Evolutionary conservation across 37 sponge, comb jelly and placozoan genomes (phyloP), one percentile per base, ranked within the genome.

Genomic region (Haliclona indistincta): DNA sequence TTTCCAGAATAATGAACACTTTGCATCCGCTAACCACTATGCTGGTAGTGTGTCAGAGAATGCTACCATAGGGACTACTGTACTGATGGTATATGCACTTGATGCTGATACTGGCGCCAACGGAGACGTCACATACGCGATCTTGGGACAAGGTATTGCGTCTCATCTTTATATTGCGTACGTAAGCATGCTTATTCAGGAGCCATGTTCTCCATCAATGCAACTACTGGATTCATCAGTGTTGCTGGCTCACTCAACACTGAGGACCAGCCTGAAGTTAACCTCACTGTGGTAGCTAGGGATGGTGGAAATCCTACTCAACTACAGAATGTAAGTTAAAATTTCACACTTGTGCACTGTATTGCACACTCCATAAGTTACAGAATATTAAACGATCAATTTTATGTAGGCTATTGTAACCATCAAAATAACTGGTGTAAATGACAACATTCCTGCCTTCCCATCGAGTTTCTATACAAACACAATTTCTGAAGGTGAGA

Each of bases 381-480:
- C 28, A 29, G 56, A 3, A 6, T 28, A 6, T 28, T 28, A 6
- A 55, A 55, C 28, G 4, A 64, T 35, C 36, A 35, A 22, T 36
- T 35, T 38, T 17, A 10, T 28, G 1, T 47, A 70, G 71, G 62
- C 78, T 40, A 13, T 33, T 13, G 37, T 85, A 2, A 15, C 42
- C 23, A 55, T 85, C 10, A 53, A 25, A n/a, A 39, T 85, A 10
- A 19, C 42, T 26, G 60, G 78, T 72, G 55, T 65, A 19, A 53
- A 85, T 73, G 86, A 85, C 65, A 77, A 78, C 22, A 26, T 39
- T 26, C 86, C 86, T 33, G 6, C 45, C 15, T 85, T 85, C 54
- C 47, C 38, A 38, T 22, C 30, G 19, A 73, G 60, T 32, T 78
- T 78, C 68, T 78, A 67, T 43, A 38, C 38, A 32, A 52, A 8